Percentiles rank a stretch among this genome's conserved stretches.
These are phyloP conservation scores for Coregonus suidteri DNA, from an alignment of 2,797 vertebrate species.

Conservation along the genomic window DNA sequence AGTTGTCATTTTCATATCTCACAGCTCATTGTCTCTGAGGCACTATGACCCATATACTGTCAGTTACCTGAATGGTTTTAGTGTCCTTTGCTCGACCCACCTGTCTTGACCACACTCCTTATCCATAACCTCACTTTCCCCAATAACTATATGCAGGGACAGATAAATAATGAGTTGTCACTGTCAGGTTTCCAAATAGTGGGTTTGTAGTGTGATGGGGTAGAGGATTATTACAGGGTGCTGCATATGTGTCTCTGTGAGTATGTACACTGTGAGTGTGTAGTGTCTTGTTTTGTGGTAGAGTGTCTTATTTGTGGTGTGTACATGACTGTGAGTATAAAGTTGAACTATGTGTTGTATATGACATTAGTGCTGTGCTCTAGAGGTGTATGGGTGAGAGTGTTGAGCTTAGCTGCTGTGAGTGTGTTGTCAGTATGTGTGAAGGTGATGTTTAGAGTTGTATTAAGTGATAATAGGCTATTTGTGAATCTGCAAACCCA, in stretches of 20 bases:
- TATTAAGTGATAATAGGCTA: neutral
- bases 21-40: neutral
- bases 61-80: neutral
- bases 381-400: neutral
- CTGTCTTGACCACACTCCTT: too few species aligned
- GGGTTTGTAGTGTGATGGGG: neutral
- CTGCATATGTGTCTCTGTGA: neutral
- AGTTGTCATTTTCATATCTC: neutral
- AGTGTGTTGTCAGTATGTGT: conserved; percentile 1
- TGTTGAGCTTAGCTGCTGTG: neutral
- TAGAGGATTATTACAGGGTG: neutral
- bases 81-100: neutral
- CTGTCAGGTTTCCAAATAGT: neutral
- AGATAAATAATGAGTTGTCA: too few species aligned
- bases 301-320: too few species aligned
- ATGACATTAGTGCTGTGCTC: neutral
- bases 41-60: neutral
- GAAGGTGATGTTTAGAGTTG: neutral
- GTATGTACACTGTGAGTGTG: neutral
- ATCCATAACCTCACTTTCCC: too few species aligned
- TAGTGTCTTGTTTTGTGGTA: too few species aligned
- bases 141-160: too few species aligned
- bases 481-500: neutral
- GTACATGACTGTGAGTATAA: too few species aligned
- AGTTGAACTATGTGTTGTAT: neutral